Base-by-base conservation (phyloP, 2,888 invertebrate genomes). In the Himalopsyche tibetana region DNA sequence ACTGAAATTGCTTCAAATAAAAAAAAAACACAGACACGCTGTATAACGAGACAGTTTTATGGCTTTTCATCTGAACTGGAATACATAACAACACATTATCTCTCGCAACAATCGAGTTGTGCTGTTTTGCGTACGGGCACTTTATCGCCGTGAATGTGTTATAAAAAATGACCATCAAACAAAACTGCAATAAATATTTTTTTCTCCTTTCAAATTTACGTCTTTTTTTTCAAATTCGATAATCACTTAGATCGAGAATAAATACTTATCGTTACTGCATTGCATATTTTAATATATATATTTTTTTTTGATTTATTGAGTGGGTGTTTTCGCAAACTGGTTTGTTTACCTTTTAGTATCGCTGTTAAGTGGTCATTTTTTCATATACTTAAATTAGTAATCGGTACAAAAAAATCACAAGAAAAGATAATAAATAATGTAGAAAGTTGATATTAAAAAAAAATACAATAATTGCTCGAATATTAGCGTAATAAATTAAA, bases 211-310 rank as follows among this genome's bases (percentile, higher is more conserved):
- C 9, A 63, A 63, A 63, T n/a, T 63, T 63, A 51, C 15, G 63
- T 63, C 15, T 63, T 63, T 63, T 45, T 63, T 63, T 63, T 63
- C 63, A 63, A 63, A 63, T 63, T 63, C 3, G 63, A 63, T 63
- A 63, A 63, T 63, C 63, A 63, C 63, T n/a, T 63, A n/a, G 63
- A 63, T 63, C 11, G 63, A 19, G 63, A 63, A 63, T 63, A 63
- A 63, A 63, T 63, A 63, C 45, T 45, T 15, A 63, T 63, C 19
- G 5, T 63, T 63, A 19, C 63, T 63, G 63, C 63, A 63, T 9
- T 63, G 63, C 63, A 56, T 19, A 56, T 56, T 56, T 56, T n/a
- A 56, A n/a, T 56, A 56, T 56, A 42, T 42, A n/a, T n/a, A n/a
- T 42, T 42, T 42, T 42, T 56, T 56, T 63, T 63, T 63, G 63